Conservation (phyloP, 1,140 invertebrate genomes). For the Camponotus floridanus region DNA sequence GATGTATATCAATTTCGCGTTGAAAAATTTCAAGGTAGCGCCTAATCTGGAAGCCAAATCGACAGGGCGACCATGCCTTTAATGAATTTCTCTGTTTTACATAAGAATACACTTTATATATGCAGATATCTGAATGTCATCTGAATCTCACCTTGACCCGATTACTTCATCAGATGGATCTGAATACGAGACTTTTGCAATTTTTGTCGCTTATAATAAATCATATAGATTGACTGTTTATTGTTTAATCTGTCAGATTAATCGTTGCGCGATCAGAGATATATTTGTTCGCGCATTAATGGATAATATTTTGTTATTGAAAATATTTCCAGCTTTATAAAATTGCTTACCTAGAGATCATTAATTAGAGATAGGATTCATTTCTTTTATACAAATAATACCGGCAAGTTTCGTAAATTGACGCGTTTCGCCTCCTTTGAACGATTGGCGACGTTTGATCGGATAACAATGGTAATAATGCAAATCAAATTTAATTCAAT, state of each 20-base stretch:
- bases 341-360: too few species aligned
- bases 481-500: constrained; percentile 19
- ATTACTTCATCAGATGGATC: constrained; percentile 24
- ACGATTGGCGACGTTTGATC: background rate
- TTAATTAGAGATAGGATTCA: too few species aligned
- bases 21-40: constrained; percentile 2
- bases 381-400: too few species aligned
- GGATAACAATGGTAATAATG: constrained; percentile 21
- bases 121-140: background rate
- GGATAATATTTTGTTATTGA: background rate
- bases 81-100: constrained; percentile 41
- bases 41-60: constrained; percentile 20
- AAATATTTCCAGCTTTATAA: too few species aligned
- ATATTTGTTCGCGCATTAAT: constrained; percentile 41
- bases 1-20: background rate
- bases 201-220: background rate
- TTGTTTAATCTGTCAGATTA: background rate
- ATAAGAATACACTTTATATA: constrained; percentile 19
- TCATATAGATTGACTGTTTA: background rate
- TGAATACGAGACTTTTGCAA: background rate
- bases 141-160: constrained; percentile 46
- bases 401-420: background rate
- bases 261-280: background rate
- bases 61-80: background rate
- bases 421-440: constrained; percentile 9